Conservation (phyloP, 2,797 vertebrate species). For the Hippoglossus hippoglossus region DNA sequence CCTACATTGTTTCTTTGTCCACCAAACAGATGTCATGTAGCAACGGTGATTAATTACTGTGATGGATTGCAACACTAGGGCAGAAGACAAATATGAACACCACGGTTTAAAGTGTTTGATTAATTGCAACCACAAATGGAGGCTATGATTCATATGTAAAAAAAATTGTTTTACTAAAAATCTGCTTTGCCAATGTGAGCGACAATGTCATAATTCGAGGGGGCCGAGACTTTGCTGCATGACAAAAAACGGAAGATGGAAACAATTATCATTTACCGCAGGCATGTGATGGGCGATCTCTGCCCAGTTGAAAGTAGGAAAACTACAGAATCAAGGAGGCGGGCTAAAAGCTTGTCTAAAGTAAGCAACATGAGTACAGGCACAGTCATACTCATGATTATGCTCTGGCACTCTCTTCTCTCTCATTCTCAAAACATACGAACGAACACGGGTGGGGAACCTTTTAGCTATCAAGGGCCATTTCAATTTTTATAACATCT, state of each 20-base stretch:
- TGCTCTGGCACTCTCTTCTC: constrained; percentile 7
- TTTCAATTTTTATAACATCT: neutral
- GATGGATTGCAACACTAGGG: constrained; percentile 31
- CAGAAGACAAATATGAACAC: constrained; percentile 5
- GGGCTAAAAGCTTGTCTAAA: neutral
- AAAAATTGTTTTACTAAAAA: neutral
- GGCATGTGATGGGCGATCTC: constrained; percentile 40
- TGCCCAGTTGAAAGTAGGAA: constrained; percentile 24
- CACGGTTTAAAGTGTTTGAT: neutral
- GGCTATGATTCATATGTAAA: neutral
- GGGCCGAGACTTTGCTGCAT: neutral
- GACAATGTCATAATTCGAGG: neutral
- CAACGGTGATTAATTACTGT: constrained; percentile 41
- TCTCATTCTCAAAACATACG: constrained; percentile 1
- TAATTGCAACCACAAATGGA: neutral
- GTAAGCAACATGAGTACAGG: constrained; percentile 21
- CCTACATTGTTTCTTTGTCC: neutral
- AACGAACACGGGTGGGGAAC: neutral
- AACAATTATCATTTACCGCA: constrained; percentile 68
- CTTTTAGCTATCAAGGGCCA: neutral
- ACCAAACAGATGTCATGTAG: constrained; percentile 22
- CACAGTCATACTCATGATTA: neutral
- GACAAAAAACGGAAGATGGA: constrained; percentile 45
- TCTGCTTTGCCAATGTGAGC: too few species aligned
- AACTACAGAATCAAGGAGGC: constrained; percentile 21